These are phyloP conservation scores for Amphimedon queenslandica DNA, from an alignment of 37 sponge, comb jelly and placozoan species.

Conservation along the genomic window DNA sequence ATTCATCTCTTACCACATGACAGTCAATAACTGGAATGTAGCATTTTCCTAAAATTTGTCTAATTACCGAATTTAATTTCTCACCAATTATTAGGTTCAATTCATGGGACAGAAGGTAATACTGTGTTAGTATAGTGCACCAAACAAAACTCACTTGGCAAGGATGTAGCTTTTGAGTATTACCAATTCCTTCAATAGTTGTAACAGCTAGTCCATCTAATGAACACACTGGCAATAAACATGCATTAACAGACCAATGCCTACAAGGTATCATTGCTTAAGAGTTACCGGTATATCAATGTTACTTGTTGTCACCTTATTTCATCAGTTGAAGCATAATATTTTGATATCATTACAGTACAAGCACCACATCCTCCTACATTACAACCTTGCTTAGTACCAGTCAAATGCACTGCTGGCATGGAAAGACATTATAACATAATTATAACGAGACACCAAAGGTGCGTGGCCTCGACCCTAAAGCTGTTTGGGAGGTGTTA, in stretches of 20 bases:
- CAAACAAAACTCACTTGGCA: conserved; percentile 61
- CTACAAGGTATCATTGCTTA: not conserved
- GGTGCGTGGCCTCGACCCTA: no score
- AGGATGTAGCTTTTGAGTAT: conserved; percentile 65
- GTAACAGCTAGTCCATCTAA: conserved; percentile 82
- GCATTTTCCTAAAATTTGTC: no score
- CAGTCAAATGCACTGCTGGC: conserved; percentile 74
- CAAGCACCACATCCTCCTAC: conserved; percentile 94
- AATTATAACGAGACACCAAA: no score
- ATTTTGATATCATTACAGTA: conserved; percentile 84
- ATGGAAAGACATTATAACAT: no score
- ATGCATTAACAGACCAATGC: conserved; percentile 76
- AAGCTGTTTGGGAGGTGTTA: no score
- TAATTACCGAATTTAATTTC: not conserved
- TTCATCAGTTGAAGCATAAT: conserved; percentile 7
- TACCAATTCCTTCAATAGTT: conserved; percentile 90
- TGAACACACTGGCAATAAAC: conserved; percentile 73
- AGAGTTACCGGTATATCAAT: no score
- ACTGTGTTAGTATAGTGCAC: not conserved
- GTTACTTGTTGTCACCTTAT: conserved; percentile 4
- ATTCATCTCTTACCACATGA: no score
- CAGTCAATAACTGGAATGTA: no score
- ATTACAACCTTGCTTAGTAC: conserved; percentile 81
- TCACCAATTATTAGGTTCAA: not conserved
- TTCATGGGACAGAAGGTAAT: not conserved